Conservation (phyloP, 2,113 vertebrate genomes). For the Rissa tridactyla region DNA sequence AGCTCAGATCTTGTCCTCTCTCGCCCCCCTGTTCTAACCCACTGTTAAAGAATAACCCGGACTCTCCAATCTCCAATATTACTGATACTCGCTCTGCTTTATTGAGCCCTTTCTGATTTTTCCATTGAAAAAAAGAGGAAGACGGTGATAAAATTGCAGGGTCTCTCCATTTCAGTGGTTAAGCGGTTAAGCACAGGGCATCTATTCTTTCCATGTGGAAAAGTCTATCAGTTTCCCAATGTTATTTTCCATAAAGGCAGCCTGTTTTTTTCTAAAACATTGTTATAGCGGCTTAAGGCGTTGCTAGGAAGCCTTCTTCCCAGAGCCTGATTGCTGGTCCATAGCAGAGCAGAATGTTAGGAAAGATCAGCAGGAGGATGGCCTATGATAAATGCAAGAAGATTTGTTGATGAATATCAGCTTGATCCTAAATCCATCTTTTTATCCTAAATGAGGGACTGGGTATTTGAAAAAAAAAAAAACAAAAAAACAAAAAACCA, state of each 20-base stretch:
- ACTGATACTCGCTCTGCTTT: background rate
- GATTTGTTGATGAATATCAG: background rate
- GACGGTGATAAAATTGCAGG: background rate
- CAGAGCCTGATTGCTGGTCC: background rate
- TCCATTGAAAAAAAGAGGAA: background rate
- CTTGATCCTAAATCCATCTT: background rate
- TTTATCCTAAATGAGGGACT: background rate
- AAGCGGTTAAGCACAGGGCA: background rate
- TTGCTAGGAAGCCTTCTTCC: conserved; percentile 22
- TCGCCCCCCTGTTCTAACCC: background rate
- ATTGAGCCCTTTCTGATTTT: background rate
- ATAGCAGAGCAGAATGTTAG: background rate
- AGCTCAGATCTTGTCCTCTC: background rate
- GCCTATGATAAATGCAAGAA: background rate
- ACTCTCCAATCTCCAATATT: background rate
- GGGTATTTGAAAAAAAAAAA: background rate
- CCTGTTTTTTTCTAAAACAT: background rate
- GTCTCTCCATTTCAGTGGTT: background rate
- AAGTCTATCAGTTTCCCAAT: background rate
- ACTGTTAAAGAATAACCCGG: background rate
- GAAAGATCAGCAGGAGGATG: background rate
- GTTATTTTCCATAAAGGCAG: background rate
- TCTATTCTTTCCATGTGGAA: background rate
- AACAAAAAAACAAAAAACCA: background rate
- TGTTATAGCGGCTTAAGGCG: background rate